These are phyloP conservation scores for Babylonia areolata DNA, from an alignment of 1,140 invertebrate species.

Conservation along the genomic window DNA sequence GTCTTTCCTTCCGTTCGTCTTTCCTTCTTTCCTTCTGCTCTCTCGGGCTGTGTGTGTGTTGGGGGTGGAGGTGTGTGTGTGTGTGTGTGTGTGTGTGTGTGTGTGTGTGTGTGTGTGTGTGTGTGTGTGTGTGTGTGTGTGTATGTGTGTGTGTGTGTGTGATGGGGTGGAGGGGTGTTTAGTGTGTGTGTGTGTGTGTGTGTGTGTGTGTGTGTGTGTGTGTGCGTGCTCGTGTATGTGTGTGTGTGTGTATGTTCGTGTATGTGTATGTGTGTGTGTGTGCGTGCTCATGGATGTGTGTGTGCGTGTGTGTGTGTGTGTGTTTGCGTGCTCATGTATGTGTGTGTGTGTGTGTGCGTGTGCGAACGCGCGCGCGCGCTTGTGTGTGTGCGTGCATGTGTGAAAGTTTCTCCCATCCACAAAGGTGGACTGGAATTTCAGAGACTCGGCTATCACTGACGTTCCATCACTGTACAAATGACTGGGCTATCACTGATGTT, in stretches of 20 bases:
- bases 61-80: neutral
- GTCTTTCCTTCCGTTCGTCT: too few species aligned
- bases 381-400: neutral
- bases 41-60: neutral
- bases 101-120: neutral
- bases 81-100: slow-evolving; percentile 23
- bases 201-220: slow-evolving; percentile 23
- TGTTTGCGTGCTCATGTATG: slow-evolving; percentile 1
- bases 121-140: too few species aligned
- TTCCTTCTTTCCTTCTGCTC: too few species aligned
- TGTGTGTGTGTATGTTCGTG: slow-evolving; percentile 13
- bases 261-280: neutral
- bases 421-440: too few species aligned
- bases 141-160: neutral
- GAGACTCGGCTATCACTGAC: too few species aligned
- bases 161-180: too few species aligned
- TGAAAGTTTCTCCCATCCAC: too few species aligned
- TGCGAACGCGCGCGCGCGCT: neutral
- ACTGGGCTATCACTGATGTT: too few species aligned
- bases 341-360: slow-evolving; percentile 8
- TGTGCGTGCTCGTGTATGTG: slow-evolving; percentile 15
- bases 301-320: neutral
- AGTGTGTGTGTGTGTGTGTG: neutral
- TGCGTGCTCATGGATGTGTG: neutral
- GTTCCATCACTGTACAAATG: too few species aligned